A percentile compares a stretch with the other conserved stretches of the same genome.
Conservation (phyloP, 2,888 invertebrate genomes). For the Cantharis rustica region DNA sequence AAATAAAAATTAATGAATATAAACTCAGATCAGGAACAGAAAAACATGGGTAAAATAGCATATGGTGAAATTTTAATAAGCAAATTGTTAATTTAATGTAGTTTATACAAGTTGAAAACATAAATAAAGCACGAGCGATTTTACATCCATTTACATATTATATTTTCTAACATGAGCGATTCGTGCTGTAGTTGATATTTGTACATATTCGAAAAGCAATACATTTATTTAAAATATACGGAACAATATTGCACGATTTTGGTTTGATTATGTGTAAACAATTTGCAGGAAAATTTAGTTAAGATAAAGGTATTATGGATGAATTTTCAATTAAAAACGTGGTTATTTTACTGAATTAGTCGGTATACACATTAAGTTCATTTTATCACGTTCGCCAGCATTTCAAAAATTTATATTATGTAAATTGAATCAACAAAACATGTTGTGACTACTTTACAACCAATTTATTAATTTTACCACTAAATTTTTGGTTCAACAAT, state of each 20-base stretch:
- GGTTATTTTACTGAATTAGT: not conserved
- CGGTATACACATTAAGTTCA: not conserved
- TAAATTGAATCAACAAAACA: not conserved
- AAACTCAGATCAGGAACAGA: not conserved
- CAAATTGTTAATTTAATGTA: not conserved
- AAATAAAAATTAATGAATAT: not conserved
- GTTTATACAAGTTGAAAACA: not conserved
- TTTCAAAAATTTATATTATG: not conserved
- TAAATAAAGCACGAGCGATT: not conserved
- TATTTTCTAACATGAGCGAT: not conserved
- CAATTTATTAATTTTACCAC: not conserved
- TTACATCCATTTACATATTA: not conserved
- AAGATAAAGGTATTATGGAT: not conserved
- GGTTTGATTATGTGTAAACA: not conserved
- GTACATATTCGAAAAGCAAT: not conserved
- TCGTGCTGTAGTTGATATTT: not conserved
- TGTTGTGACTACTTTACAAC: not conserved
- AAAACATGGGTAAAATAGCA: not conserved
- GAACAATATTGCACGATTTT: not conserved
- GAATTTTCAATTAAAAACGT: not conserved
- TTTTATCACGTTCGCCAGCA: not conserved
- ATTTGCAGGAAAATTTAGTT: not conserved
- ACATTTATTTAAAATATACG: not conserved
- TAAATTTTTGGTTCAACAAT: not conserved
- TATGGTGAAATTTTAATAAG: not conserved